Evolutionary conservation across 1,140 invertebrate species (phyloP), one percentile per base, ranked within the genome.

Genomic region (Drosophila carrolli): DNA sequence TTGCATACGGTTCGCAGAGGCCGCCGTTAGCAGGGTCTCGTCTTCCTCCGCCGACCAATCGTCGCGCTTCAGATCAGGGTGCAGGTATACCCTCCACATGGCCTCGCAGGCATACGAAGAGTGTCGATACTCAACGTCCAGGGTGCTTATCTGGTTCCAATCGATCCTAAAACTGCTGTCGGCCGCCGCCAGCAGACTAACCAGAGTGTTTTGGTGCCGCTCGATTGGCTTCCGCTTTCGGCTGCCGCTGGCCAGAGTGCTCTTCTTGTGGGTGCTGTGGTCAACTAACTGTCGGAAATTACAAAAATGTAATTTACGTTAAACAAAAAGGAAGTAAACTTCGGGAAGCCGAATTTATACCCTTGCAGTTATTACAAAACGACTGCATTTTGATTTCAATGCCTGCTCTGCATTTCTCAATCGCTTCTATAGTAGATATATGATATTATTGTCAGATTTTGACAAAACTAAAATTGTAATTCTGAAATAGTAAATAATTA

Each of bases 61-160:
- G 5, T 72, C 85, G 68, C 95, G 96, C 57, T 95, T 96, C 13
- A 96, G 93, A 7, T 93, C 80, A 0, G 95, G 96, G 81, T 95
- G 94, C 55, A 96, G 78, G 80, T 94, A 96, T 14, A 95, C 92
- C 58, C 94, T 94, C 96, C 96, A 96, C 83, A 96, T 94, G 0
- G 93, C 93, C 46, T 93, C 80, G 78, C 94, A 95, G 79, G 94
- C 94, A 1, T 92, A 86, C 0, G 93, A 79, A 0, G 93, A 93
- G 73, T 94, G 94, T 10, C 92, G 92, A 60, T 91, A 91, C 44
- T 93, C 83, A 53, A 94, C 88, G 61, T 93, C 88, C 5, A 74
- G 50, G 0, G 72, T 88, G 4, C 94, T 93, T 53, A 95, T 94
- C 77, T 85, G 70, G 37, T 75, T 63, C 92, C 92, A 92, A 55